A percentile compares a stretch with the other conserved stretches of the same genome.
These are phyloP conservation scores for Leucoraja ocellata DNA, from an alignment of 2,797 vertebrate genomes.

Conservation along the genomic window DNA sequence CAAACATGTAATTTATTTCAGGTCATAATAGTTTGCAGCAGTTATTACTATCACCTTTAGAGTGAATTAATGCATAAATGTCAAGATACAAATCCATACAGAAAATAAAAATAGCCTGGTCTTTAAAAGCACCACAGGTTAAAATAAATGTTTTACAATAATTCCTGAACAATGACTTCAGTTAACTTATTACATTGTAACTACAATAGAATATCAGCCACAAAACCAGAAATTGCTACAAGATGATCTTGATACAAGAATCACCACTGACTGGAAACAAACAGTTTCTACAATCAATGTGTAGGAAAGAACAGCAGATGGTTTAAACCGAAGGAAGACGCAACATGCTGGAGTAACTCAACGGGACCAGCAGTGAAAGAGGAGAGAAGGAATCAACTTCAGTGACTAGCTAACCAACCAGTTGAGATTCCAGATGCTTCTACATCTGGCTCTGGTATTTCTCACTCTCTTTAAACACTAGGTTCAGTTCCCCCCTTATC, in stretches of 20 bases:
- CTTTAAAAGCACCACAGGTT: neutral
- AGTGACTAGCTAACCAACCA: too few species aligned
- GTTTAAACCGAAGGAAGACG: too few species aligned
- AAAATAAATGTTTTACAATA: neutral
- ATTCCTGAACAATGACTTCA: neutral
- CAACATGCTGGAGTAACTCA: too few species aligned
- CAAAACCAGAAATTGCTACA: neutral
- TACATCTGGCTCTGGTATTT: too few species aligned
- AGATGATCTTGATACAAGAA: neutral
- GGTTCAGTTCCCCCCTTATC: too few species aligned
- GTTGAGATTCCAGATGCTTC: too few species aligned
- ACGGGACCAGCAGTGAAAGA: too few species aligned
- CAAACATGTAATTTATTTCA: constrained; percentile 1
- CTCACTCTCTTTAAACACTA: too few species aligned
- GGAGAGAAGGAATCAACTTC: too few species aligned
- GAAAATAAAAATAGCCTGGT: neutral
- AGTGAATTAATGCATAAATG: neutral
- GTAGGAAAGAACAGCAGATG: too few species aligned
- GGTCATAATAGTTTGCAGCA: neutral
- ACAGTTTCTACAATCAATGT: too few species aligned
- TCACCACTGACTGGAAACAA: neutral
- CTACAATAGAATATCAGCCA: neutral
- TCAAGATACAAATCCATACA: neutral
- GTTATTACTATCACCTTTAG: neutral
- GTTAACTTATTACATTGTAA: neutral